Evolutionary conservation across 2,113 vertebrate genomes (phyloP).

Genomic region (Calypte anna): DNA sequence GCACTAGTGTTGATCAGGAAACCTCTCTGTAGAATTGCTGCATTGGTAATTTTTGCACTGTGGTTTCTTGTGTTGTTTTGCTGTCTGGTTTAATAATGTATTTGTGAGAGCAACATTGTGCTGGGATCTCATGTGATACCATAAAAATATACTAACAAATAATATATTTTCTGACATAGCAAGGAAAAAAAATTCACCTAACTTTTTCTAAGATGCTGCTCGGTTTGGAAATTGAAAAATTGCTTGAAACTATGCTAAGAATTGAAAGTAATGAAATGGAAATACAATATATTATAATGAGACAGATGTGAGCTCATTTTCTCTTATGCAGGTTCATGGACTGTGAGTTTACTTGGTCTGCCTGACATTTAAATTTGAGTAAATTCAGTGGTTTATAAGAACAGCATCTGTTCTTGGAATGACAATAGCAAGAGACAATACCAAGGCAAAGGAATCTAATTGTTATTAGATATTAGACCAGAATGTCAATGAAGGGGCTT

Average conservation of each 20-base stretch:
- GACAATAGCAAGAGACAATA: slow-evolving; percentile 66
- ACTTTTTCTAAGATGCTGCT: background rate
- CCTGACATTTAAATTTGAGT: slow-evolving; percentile 74
- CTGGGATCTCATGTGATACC: background rate
- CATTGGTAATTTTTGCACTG: background rate
- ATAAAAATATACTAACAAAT: background rate
- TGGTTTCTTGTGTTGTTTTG: background rate
- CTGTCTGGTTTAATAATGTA: background rate
- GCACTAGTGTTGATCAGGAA: background rate
- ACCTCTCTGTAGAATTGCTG: background rate
- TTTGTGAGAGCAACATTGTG: background rate
- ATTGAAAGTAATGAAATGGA: slow-evolving; percentile 63
- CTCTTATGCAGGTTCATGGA: slow-evolving; percentile 36
- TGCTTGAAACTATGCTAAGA: slow-evolving; percentile 44
- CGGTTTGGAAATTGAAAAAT: slow-evolving; percentile 65
- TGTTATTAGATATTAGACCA: slow-evolving; percentile 48
- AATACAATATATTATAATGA: slow-evolving; percentile 69
- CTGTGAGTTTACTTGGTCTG: slow-evolving; percentile 49
- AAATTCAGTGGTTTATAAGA: slow-evolving; percentile 74
- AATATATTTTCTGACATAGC: background rate
- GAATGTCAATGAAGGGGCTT: slow-evolving; percentile 63
- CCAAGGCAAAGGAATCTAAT: slow-evolving; percentile 59
- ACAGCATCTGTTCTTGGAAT: slow-evolving; percentile 71
- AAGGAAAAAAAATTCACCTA: background rate
- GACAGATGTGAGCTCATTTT: slow-evolving; percentile 69